Evolutionary conservation across 2,797 vertebrate species (phyloP).

Genomic region (Todus mexicanus): DNA sequence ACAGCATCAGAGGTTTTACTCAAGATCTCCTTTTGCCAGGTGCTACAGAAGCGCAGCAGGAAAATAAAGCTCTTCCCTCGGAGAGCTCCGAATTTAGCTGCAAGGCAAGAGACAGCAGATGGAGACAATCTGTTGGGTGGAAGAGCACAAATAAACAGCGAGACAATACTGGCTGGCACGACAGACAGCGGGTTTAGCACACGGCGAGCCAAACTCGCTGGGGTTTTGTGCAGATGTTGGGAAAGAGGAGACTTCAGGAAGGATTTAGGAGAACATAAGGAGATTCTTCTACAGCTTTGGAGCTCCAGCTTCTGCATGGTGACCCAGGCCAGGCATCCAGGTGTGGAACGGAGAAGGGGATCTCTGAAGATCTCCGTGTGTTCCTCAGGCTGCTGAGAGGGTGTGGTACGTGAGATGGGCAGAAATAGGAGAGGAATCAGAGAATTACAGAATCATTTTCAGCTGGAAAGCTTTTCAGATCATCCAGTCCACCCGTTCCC

Average conservation of each 20-base stretch:
- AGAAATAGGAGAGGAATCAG: background rate
- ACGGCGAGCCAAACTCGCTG: background rate
- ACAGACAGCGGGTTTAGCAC: background rate
- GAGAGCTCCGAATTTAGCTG: background rate
- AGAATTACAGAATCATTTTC: background rate
- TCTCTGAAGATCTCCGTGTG: background rate
- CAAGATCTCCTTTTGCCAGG: background rate
- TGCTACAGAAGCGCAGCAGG: background rate
- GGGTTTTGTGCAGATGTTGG: background rate
- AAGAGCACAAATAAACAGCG: background rate
- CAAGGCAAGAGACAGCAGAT: constrained; percentile 11
- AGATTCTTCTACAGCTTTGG: background rate
- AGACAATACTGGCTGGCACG: background rate
- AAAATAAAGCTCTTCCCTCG: background rate
- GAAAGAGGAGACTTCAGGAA: background rate
- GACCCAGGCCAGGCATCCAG: background rate
- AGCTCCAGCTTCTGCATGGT: background rate
- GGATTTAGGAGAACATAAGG: background rate
- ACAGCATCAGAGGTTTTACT: background rate
- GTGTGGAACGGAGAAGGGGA: background rate
- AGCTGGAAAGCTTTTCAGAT: background rate
- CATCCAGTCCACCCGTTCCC: background rate
- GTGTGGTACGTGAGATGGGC: fast-evolving
- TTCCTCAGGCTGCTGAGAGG: background rate
- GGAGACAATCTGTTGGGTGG: background rate